Percentiles rank a stretch among this genome's conserved stretches.
Evolutionary conservation across 2,888 invertebrate species (phyloP).

Genomic region (Dorcus parallelipipedus): DNA sequence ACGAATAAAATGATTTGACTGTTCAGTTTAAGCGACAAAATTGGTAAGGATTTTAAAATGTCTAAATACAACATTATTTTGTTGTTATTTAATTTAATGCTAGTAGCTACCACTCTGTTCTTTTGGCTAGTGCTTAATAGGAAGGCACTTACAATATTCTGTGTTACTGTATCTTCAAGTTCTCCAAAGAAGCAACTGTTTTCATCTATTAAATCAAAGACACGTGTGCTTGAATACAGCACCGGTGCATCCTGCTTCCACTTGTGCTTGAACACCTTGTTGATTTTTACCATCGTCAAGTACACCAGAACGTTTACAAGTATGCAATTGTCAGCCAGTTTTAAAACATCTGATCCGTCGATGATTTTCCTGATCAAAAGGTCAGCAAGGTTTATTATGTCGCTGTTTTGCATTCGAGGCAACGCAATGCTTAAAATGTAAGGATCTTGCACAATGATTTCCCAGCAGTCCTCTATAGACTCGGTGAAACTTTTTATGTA

Average conservation of each 20-base stretch:
- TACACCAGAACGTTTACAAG: slow-evolving; percentile 10
- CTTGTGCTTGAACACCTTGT: slow-evolving; percentile 31
- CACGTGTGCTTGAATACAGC: not conserved
- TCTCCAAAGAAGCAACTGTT: not conserved
- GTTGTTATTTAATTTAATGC: slow-evolving; percentile 19
- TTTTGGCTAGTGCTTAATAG: not conserved
- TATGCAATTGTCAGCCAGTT: not conserved
- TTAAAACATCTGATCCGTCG: not conserved
- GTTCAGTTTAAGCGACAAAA: slow-evolving; percentile 30
- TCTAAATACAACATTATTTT: slow-evolving; percentile 28
- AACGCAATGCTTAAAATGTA: slow-evolving; percentile 36
- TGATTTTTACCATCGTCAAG: slow-evolving; percentile 33
- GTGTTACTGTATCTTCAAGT: not conserved
- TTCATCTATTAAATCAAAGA: too few relatives aligned
- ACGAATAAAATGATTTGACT: slow-evolving; percentile 33
- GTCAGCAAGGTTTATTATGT: slow-evolving; percentile 19
- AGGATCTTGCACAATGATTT: slow-evolving; percentile 36
- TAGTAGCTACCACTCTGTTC: not conserved
- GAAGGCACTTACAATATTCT: not conserved
- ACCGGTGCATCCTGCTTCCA: not conserved
- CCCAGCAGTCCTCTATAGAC: slow-evolving; percentile 35
- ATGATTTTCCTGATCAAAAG: slow-evolving; percentile 20
- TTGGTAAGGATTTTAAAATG: slow-evolving; percentile 33
- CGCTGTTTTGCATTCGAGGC: slow-evolving; percentile 31
- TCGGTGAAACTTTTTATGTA: slow-evolving; percentile 30